Conservation (phyloP, 2,797 vertebrate genomes). For the Cetoscarus ocellatus region DNA sequence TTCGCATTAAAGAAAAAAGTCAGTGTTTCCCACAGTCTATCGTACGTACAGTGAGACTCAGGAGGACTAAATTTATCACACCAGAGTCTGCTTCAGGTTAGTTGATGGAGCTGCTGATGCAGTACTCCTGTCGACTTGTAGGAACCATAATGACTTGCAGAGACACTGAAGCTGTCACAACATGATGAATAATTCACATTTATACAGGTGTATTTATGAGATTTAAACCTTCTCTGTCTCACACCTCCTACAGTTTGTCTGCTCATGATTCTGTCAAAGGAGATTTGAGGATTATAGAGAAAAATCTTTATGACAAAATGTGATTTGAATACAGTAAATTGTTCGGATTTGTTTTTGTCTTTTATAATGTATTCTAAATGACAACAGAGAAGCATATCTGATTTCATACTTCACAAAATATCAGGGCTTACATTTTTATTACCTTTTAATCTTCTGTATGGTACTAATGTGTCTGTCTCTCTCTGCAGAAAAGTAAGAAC, state of each 20-base stretch:
- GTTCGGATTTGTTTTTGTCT: neutral
- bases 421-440: neutral
- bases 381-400: neutral
- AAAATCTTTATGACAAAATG: neutral
- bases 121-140: slow-evolving; percentile 24
- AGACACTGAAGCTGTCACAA: slow-evolving; percentile 41
- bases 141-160: slow-evolving; percentile 24
- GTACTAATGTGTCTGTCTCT: slow-evolving; percentile 58
- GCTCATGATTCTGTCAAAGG: slow-evolving; percentile 21
- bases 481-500: slow-evolving; percentile 86
- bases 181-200: slow-evolving; percentile 44
- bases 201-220: slow-evolving; percentile 30
- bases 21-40: neutral
- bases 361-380: neutral
- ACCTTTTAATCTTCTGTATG: neutral
- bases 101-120: slow-evolving; percentile 23
- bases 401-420: neutral
- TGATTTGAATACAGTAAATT: slow-evolving; percentile 2
- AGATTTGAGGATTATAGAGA: slow-evolving; percentile 12
- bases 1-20: slow-evolving; percentile 22
- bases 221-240: slow-evolving; percentile 40
- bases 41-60: neutral
- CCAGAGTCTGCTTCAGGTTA: slow-evolving; percentile 22
- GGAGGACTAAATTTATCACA: neutral
- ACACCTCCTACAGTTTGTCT: slow-evolving; percentile 28